Evolutionary conservation across 2,113 vertebrate genomes (phyloP).

Genomic region (Phyllostomus hastatus): DNA sequence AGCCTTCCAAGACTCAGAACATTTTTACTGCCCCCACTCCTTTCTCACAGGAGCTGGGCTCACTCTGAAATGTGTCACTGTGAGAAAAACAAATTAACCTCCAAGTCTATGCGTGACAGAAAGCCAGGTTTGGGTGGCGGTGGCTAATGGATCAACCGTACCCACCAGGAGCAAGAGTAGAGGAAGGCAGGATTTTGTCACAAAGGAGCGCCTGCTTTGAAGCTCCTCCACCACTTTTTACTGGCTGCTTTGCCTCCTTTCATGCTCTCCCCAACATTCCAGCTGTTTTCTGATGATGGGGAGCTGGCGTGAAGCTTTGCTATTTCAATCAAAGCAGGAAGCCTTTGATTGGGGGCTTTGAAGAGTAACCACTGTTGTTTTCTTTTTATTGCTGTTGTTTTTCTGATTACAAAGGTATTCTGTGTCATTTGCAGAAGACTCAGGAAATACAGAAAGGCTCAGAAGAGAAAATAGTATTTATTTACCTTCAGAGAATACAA

Average conservation of each 20-base stretch:
- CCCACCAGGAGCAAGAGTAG: background rate
- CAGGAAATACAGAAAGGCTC: constrained; percentile 38
- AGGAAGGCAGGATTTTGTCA: background rate
- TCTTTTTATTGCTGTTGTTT: constrained; percentile 36
- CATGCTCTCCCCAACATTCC: background rate
- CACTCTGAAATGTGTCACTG: background rate
- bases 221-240: background rate
- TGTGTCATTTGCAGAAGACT: constrained; percentile 44
- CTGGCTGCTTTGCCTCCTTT: background rate
- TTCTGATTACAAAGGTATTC: constrained; percentile 48
- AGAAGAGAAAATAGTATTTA: constrained; percentile 29
- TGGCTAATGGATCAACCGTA: background rate
- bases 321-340: constrained; percentile 16
- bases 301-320: background rate
- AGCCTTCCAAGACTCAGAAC: background rate
- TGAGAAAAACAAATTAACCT: constrained; percentile 9
- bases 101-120: background rate
- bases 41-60: background rate
- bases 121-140: background rate
- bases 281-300: constrained; percentile 26
- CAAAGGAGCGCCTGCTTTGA: background rate
- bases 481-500: background rate
- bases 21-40: background rate
- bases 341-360: constrained; percentile 23
- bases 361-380: constrained; percentile 50